A percentile compares a stretch with the other conserved stretches of the same genome.
Conservation (phyloP, 2,888 invertebrate genomes). For the Thera britannica region DNA sequence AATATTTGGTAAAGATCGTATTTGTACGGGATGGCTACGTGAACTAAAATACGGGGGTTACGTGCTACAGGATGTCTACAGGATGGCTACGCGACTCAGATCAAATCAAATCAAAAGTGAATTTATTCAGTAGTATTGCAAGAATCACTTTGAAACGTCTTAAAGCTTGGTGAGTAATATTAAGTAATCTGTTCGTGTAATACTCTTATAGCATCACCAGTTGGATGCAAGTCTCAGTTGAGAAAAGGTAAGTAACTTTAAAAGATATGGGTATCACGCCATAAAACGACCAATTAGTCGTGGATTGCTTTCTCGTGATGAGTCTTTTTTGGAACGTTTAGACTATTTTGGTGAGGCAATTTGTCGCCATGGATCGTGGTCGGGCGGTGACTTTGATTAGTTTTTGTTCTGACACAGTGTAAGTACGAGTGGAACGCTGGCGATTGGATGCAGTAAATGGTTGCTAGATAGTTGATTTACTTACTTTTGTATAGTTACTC, state of each 20-base stretch:
- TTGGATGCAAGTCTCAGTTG: not conserved
- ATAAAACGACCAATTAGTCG: conserved; percentile 66
- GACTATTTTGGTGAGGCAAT: conserved; percentile 76
- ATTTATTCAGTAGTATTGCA: no score
- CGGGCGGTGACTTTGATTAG: conserved; percentile 74
- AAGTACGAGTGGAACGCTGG: conserved; percentile 1
- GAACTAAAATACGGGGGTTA: no score
- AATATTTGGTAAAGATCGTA: no score
- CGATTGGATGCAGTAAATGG: conserved; percentile 64
- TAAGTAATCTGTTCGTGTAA: no score
- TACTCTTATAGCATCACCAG: no score
- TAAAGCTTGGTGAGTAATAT: no score
- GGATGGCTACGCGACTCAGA: no score
- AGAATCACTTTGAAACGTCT: no score
- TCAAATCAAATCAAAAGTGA: no score
- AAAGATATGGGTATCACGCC: conserved; percentile 19
- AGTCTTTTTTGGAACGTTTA: conserved; percentile 66
- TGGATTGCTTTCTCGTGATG: conserved; percentile 65
- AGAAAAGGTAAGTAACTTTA: not conserved
- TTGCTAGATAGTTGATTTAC: conserved; percentile 56
- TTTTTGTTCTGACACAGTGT: conserved; percentile 63
- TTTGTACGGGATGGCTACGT: no score
- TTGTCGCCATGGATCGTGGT: conserved; percentile 76
- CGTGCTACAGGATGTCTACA: no score
- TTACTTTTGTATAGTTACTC: conserved; percentile 33